Evolutionary conservation across 2,113 vertebrate species (phyloP).

Genomic region (Microtus richardsoni): DNA sequence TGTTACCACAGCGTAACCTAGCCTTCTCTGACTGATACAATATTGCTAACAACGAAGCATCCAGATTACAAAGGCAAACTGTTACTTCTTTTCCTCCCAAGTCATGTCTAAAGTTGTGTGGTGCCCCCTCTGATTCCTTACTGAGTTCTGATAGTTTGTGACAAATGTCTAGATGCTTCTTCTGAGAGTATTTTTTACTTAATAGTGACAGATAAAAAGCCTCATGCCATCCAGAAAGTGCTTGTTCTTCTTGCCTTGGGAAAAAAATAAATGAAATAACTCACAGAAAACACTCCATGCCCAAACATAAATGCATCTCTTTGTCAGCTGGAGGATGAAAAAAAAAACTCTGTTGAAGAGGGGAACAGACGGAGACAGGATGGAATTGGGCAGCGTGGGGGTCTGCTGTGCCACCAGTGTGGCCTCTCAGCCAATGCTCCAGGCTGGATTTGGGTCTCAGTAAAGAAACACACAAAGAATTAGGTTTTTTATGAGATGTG

Average conservation of each 20-base stretch:
- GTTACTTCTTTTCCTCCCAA: not conserved
- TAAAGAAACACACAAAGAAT: slow-evolving; percentile 67
- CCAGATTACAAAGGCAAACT: not conserved
- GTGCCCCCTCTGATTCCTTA: not conserved
- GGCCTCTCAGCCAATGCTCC: not conserved
- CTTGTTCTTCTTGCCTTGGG: slow-evolving; percentile 58
- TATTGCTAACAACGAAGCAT: not conserved
- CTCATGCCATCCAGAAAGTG: slow-evolving; percentile 23
- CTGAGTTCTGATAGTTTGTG: slow-evolving; percentile 25
- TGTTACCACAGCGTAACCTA: not conserved
- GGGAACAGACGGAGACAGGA: not conserved
- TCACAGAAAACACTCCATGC: slow-evolving; percentile 29
- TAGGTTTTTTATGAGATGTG: slow-evolving; percentile 65
- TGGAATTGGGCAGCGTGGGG: not conserved
- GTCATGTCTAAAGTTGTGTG: slow-evolving; percentile 5
- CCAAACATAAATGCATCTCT: slow-evolving; percentile 26
- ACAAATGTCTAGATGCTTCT: slow-evolving; percentile 62
- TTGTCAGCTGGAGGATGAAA: slow-evolving; percentile 45
- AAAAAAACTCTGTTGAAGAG: not conserved
- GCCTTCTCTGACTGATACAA: not conserved
- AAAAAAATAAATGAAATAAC: slow-evolving; percentile 53
- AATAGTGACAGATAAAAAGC: slow-evolving; percentile 64
- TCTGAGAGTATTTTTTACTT: slow-evolving; percentile 50
- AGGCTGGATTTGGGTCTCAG: slow-evolving; percentile 14
- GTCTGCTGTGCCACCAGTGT: no score